These are phyloP conservation scores for Bambusicola thoracicus DNA, from an alignment of 2,113 vertebrate species.

Conservation along the genomic window DNA sequence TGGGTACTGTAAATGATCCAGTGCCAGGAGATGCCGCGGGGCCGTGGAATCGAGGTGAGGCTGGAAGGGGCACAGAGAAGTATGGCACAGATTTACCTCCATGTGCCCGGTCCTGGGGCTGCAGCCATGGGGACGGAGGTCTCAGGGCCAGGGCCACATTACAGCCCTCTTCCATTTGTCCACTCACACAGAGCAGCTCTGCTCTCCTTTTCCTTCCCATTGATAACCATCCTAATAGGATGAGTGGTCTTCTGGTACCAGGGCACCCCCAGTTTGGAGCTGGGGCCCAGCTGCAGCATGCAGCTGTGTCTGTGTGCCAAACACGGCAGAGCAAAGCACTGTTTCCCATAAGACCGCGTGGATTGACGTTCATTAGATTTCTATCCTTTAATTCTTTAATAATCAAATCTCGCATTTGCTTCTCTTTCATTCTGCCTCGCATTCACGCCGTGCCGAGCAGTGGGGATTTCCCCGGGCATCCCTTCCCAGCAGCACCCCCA, in stretches of 20 bases:
- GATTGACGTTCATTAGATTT: slow-evolving; percentile 35
- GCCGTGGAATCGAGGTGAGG: slow-evolving; percentile 69
- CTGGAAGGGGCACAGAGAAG: not conserved
- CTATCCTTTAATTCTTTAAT: slow-evolving; percentile 67
- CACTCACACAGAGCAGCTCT: fast-evolving
- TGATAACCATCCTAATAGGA: not conserved
- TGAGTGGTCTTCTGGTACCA: not conserved
- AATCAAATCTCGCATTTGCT: slow-evolving; percentile 50
- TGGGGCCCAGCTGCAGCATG: fast-evolving
- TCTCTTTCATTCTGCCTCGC: not conserved
- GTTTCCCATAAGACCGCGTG: not conserved
- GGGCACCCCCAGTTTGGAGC: not conserved
- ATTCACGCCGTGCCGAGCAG: slow-evolving; percentile 29
- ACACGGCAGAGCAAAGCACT: fast-evolving
- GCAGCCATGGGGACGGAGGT: not conserved
- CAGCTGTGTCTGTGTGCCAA: fast-evolving
- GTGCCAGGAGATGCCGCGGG: slow-evolving; percentile 62
- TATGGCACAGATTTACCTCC: not conserved
- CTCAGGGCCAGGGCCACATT: fast-evolving
- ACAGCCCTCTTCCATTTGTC: not conserved
- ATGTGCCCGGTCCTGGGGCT: not conserved
- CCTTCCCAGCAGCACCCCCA: not conserved
- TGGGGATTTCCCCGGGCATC: not conserved
- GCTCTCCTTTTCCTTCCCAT: not conserved
- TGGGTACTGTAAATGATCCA: slow-evolving; percentile 76